phyloP scores from a whole-genome alignment of 2,888 invertebrate species.

The Arenicola marina region DNA sequence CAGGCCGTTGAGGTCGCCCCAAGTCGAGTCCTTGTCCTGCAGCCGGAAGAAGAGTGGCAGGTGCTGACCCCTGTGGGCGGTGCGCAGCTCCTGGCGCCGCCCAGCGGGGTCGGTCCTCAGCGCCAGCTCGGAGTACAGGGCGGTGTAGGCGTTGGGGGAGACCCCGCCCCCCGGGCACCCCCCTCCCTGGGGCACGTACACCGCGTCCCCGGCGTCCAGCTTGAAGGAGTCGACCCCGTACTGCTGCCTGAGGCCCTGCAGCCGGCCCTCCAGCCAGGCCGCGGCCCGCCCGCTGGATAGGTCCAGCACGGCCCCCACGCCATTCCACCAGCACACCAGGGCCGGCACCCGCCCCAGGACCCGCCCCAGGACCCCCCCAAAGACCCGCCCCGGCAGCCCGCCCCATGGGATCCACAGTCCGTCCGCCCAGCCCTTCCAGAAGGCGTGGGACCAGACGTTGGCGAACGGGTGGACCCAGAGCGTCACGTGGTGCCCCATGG shows the following conservation, averaged over 20 bases:
- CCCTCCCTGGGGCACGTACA: slow-evolving; percentile 37
- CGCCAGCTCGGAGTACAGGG: slow-evolving; percentile 37
- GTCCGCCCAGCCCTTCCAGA: background rate
- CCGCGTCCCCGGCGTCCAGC: slow-evolving; percentile 73
- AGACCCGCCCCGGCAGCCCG: too few species aligned
- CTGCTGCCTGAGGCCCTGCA: slow-evolving; percentile 69
- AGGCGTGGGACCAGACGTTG: slow-evolving; percentile 60
- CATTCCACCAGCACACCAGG: slow-evolving; percentile 75
- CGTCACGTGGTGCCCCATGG: slow-evolving; percentile 72
- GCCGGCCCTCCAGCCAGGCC: slow-evolving; percentile 74
- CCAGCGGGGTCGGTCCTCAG: slow-evolving; percentile 6
- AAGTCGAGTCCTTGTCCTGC: slow-evolving; percentile 71
- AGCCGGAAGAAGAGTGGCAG: slow-evolving; percentile 79
- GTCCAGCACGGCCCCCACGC: slow-evolving; percentile 75
- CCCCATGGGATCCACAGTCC: background rate
- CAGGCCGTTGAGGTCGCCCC: slow-evolving; percentile 78
- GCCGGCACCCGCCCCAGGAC: slow-evolving; percentile 69
- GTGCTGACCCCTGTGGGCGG: slow-evolving; percentile 79
- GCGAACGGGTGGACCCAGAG: slow-evolving; percentile 75
- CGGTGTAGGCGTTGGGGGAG: slow-evolving; percentile 40
- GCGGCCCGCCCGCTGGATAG: slow-evolving; percentile 80
- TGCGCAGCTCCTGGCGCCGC: slow-evolving; percentile 75
- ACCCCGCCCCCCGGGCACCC: slow-evolving; percentile 20
- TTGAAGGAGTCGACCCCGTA: slow-evolving; percentile 84
- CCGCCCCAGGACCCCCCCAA: too few species aligned